Conservation (phyloP, 2,113 vertebrate species). For the Sinocyclocheilus maitianheensis region DNA sequence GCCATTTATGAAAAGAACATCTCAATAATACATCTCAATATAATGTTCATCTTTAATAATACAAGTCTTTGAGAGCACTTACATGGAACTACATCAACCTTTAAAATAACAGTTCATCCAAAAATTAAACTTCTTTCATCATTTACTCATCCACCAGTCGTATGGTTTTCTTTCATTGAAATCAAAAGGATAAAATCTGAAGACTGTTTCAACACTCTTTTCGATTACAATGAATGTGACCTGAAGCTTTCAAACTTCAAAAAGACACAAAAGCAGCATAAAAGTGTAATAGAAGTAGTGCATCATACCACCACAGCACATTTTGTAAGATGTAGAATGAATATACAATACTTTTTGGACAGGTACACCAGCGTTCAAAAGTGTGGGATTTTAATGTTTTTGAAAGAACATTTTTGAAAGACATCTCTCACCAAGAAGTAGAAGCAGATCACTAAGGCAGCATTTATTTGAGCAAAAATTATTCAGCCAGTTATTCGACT, state of each 20-base stretch:
- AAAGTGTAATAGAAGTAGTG: background rate
- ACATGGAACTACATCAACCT: background rate
- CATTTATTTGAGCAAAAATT: background rate
- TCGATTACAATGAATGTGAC: background rate
- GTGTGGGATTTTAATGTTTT: too few relatives aligned
- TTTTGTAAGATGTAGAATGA: background rate
- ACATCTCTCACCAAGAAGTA: too few relatives aligned
- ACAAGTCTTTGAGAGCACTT: slow-evolving; percentile 6
- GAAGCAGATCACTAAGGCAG: background rate
- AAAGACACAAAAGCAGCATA: background rate
- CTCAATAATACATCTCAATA: background rate
- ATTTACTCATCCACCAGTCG: background rate
- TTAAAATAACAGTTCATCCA: background rate
- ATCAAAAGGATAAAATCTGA: background rate
- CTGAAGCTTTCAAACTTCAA: background rate
- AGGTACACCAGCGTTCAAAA: too few relatives aligned
- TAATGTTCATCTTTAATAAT: slow-evolving; percentile 11
- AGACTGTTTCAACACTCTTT: background rate
- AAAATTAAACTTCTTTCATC: background rate
- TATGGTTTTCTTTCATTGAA: too few relatives aligned
- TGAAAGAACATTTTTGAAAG: background rate
- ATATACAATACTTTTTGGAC: background rate
- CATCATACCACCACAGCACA: background rate
- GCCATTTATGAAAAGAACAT: slow-evolving; percentile 11
- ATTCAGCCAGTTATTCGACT: too few relatives aligned